Evolutionary conservation across 2,797 vertebrate genomes (phyloP), one percentile per base, ranked within the genome.

Genomic region (Crax fasciolata): DNA sequence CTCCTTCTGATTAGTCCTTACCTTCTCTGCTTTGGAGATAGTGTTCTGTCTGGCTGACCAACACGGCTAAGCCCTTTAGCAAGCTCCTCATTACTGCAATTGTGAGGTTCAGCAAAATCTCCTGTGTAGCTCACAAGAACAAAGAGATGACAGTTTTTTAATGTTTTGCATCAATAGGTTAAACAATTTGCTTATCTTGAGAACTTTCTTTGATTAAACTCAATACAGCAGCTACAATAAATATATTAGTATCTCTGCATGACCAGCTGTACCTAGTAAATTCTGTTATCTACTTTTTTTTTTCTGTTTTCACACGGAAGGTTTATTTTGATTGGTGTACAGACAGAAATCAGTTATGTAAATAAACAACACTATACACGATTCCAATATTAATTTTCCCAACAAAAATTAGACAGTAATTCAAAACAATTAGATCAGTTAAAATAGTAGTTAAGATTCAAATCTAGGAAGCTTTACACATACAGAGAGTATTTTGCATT

Each of bases 1-100:
- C 32, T 73, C 19, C 16, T 95, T 91, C 73, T 94, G 84, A 95
- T 95, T 92, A 96, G 54, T 19, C 49, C 52, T 87, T 90, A 67
- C 7, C 76, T 85, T 66, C 24, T 77, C 24, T 73, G 59, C 80
- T 93, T 94, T 93, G 66, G 52, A 24, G 39, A 4, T 80, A 85
- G 79, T 25, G 28, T 81, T 32, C 75, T 82, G 24, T 79, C 83
- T 52, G 4, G 16, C 25, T 97, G 91, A 91, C 65, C 30, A 52
- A 20, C 32, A 79, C 7, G 63, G 14, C 51, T 84, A 76, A 83
- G 27, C 12, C 55, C 19, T 93, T 90, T 66, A 48, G 11, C 43
- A 62, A 59, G 67, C 11, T 38, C 11, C 70, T 74, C 57, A 30
- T 91, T 20, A 6, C 52, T 80, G n/a, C 23, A 71, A 15, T 30